Percentiles rank a stretch among this genome's conserved stretches.
Conservation (phyloP, 2,797 vertebrate genomes). For the Harpagifer antarcticus region DNA sequence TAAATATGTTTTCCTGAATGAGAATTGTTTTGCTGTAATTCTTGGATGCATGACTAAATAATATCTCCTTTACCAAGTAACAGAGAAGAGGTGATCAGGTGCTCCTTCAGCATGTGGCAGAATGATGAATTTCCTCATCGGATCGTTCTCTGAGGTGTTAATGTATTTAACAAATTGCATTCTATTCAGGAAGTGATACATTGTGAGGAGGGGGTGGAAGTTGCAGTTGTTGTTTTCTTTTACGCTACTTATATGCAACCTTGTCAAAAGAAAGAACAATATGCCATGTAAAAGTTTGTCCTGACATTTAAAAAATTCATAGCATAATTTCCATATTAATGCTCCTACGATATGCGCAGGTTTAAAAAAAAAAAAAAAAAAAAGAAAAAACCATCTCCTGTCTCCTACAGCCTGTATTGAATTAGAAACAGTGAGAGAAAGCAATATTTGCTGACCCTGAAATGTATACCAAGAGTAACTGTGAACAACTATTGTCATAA, state of each 20-base stretch:
- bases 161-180: slow-evolving; percentile 82
- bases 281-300: background rate
- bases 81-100: slow-evolving; percentile 71
- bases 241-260: slow-evolving; percentile 58
- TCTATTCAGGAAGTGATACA: slow-evolving; percentile 64
- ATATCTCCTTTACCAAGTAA: slow-evolving; percentile 65
- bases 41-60: slow-evolving; percentile 70
- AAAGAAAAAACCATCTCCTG: background rate
- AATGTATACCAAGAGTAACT: background rate
- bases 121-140: slow-evolving; percentile 78
- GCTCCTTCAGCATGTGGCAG: slow-evolving; percentile 77
- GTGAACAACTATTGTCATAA: background rate
- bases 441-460: background rate
- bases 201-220: slow-evolving; percentile 36
- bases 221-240: slow-evolving; percentile 49
- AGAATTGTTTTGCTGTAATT: slow-evolving; percentile 61
- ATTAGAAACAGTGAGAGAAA: background rate
- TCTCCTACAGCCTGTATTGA: background rate
- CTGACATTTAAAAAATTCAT: slow-evolving; percentile 4
- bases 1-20: slow-evolving; percentile 59
- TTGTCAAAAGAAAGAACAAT: slow-evolving; percentile 54
- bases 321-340: background rate
- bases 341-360: background rate
- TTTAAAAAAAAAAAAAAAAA: background rate
- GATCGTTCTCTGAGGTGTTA: slow-evolving; percentile 75